Evolutionary conservation across 1,140 invertebrate genomes (phyloP), one percentile per base, ranked within the genome.

Genomic region (Steinernema khuongi): DNA sequence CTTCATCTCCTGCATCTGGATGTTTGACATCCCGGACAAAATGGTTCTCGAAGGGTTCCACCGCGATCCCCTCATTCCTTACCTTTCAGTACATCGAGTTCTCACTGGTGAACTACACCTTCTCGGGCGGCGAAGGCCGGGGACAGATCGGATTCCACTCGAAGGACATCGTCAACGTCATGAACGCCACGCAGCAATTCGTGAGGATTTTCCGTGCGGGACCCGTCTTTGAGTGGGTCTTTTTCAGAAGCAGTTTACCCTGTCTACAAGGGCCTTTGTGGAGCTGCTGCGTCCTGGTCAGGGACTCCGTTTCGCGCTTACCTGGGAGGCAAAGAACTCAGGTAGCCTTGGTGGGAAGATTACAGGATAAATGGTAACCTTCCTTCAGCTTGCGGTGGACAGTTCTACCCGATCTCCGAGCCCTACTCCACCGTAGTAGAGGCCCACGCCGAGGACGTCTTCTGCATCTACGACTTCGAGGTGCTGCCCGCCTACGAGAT

Each of bases 221-320:
- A n/a, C 50, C 7, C 7, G 14, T 60, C 26, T 2, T 26, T 60
- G 14, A 60, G 2, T 60, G 4, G 4, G 19, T 60, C 7, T 11
- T 60, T n/a, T 60, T 60, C 50, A 60, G 50, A 60, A 60, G 50
- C 50, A 60, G 22, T 60, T 60, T 22, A 60, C 50, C 7, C 26
- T 60, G 50, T 14, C 50, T 4, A 60, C 22, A 22, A 11, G 50
- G 4, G 22, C 50, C 4, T 11, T 60, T 22, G 50, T 60, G 4
- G 50, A 60, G 26, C 50, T 60, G 50, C 4, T 60, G 11, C 50
- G 26, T 26, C 50, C 50, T 2, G 50, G 50, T 22, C 7, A 14
- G 4, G 50, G 50, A 60, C 50, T 60, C 7, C 14, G 14, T 11
- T 60, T 60, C 22, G 14, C 50, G 19, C 22, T 60, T 14, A 60